Percentiles rank a stretch among this genome's conserved stretches.
Conservation (phyloP, 1,140 invertebrate genomes). For the Lordiphosa stackelbergi region DNA sequence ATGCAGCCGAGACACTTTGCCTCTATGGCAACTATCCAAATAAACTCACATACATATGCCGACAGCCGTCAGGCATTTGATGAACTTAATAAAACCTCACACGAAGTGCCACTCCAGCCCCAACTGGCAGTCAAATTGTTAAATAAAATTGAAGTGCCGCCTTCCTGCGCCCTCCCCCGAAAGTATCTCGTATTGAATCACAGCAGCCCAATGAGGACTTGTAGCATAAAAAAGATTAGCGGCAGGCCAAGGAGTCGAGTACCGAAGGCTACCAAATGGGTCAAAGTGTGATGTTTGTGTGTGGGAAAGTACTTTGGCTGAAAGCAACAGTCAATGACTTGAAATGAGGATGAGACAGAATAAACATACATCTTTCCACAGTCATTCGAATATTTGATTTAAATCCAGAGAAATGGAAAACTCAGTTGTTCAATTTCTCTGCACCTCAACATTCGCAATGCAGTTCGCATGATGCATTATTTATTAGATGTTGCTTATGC, state of each 20-base stretch:
- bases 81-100: conserved; percentile 62
- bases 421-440: conserved; percentile 6
- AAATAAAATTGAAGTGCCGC: conserved; percentile 64
- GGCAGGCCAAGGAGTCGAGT: conserved; percentile 19
- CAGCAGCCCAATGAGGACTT: conserved; percentile 39
- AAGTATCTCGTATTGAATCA: conserved; percentile 70
- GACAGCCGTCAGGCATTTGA: conserved; percentile 59
- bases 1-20: conserved; percentile 21
- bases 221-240: conserved; percentile 63
- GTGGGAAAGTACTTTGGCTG: conserved; percentile 16
- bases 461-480: conserved; percentile 60
- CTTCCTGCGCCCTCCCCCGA: conserved; percentile 31
- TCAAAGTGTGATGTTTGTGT: conserved; percentile 38
- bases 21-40: conserved; percentile 50
- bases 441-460: conserved; percentile 13
- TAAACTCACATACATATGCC: conserved; percentile 50
- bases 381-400: conserved; percentile 23
- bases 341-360: conserved; percentile 7
- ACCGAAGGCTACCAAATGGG: conserved; percentile 41
- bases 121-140: conserved; percentile 59
- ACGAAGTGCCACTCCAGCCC: conserved; percentile 60
- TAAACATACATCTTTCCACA: conserved; percentile 8
- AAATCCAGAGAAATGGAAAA: background rate
- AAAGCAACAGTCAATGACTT: conserved; percentile 53
- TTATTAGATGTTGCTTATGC: conserved; percentile 38